Evolutionary conservation across 2,888 invertebrate genomes (phyloP).

Genomic region (Desoria tigrina): DNA sequence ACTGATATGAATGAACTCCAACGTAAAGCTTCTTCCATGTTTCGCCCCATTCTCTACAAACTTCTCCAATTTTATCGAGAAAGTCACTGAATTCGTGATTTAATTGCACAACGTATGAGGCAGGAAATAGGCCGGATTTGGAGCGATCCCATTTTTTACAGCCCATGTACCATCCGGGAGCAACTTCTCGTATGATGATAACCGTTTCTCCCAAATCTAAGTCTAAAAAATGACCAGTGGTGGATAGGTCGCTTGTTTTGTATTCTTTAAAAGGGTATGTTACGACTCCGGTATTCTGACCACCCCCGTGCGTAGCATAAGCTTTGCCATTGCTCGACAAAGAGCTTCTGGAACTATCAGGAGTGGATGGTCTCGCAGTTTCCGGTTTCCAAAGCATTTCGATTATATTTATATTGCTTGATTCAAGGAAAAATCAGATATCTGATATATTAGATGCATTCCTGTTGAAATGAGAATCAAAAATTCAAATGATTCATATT

Average conservation of each 20-base stretch:
- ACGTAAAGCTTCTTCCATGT: constrained; percentile 91
- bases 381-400: too few relatives aligned
- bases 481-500: too few relatives aligned
- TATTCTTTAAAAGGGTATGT: constrained; percentile 31
- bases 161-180: constrained; percentile 35
- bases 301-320: too few relatives aligned
- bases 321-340: too few relatives aligned
- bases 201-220: constrained; percentile 90
- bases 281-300: constrained; percentile 2
- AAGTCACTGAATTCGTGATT: constrained; percentile 34
- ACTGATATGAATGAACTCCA: constrained; percentile 60
- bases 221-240: constrained; percentile 59
- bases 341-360: too few relatives aligned
- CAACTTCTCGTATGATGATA: constrained; percentile 79
- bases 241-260: not conserved
- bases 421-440: too few relatives aligned
- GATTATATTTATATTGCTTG: too few relatives aligned
- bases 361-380: too few relatives aligned
- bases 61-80: constrained; percentile 72
- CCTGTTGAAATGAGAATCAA: too few relatives aligned
- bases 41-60: constrained; percentile 88
- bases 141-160: constrained; percentile 24
- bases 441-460: too few relatives aligned
- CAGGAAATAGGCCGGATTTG: constrained; percentile 36
- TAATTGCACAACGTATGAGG: constrained; percentile 26